A percentile compares a stretch with the other conserved stretches of the same genome.
These are phyloP conservation scores for Acanthosepion esculentum DNA, from an alignment of 2,888 invertebrate species.

Conservation along the genomic window DNA sequence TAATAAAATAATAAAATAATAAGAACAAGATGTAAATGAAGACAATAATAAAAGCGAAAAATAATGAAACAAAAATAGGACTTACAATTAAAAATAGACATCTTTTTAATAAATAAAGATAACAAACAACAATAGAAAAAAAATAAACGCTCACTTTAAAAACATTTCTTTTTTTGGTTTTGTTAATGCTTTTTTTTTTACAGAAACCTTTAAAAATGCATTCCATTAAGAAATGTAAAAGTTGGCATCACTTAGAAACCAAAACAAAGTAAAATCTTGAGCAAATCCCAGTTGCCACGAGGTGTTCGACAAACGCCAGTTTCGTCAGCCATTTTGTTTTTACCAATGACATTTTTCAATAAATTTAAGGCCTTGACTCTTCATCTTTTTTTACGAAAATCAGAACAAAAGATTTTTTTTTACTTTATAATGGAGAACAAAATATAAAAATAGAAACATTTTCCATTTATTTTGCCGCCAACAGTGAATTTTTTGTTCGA, in stretches of 20 bases:
- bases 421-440: not conserved
- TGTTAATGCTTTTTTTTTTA: not conserved
- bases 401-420: slow-evolving; percentile 4
- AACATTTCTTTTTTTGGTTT: not conserved
- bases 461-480: not conserved
- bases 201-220: not conserved
- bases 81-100: not conserved
- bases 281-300: not conserved
- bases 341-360: not conserved
- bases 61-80: not conserved
- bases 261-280: not conserved
- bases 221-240: not conserved
- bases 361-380: not conserved
- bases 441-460: slow-evolving; percentile 21
- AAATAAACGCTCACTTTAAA: not conserved
- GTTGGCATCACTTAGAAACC: not conserved
- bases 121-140: not conserved
- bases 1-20: too few species aligned
- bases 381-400: not conserved
- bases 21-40: not conserved
- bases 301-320: not conserved
- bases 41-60: not conserved
- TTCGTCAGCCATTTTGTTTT: not conserved
- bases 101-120: not conserved
- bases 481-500: not conserved